Evolutionary conservation across 2,113 vertebrate species (phyloP).

Genomic region (Rhadina sibilatrix): DNA sequence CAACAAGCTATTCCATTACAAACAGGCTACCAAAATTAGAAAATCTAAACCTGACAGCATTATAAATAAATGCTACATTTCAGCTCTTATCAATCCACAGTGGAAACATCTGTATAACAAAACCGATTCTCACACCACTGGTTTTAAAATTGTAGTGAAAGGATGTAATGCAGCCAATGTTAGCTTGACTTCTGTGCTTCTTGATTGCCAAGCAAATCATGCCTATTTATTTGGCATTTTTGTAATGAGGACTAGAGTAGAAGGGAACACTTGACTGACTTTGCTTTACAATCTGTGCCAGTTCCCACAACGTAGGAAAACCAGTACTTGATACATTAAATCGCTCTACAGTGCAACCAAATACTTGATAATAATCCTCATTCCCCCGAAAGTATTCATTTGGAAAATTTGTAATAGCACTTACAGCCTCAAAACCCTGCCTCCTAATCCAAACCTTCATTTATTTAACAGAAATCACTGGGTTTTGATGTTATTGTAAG

Average conservation of each 20-base stretch:
- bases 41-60: not conserved
- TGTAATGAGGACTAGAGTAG: constrained; percentile 31
- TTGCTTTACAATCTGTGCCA: constrained; percentile 24
- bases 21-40: not conserved
- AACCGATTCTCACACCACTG: not conserved
- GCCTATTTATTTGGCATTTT: constrained; percentile 47
- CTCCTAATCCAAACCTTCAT: constrained; percentile 3
- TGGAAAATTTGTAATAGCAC: constrained; percentile 36
- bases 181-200: constrained; percentile 8
- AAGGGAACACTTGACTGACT: constrained; percentile 38
- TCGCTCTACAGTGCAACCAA: not conserved
- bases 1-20: not conserved
- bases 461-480: constrained; percentile 14
- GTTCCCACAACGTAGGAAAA: not conserved
- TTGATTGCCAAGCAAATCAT: constrained; percentile 38
- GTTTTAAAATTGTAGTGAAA: not conserved
- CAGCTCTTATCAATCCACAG: not conserved
- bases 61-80: constrained; percentile 24
- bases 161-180: not conserved
- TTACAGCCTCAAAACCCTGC: not conserved
- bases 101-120: constrained; percentile 36
- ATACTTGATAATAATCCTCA: constrained; percentile 8
- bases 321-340: constrained; percentile 4
- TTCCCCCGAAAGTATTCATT: not conserved
- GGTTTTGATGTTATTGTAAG: not conserved